Evolutionary conservation across 2,797 vertebrate genomes (phyloP).

Genomic region (Phyllotis vaccarum): DNA sequence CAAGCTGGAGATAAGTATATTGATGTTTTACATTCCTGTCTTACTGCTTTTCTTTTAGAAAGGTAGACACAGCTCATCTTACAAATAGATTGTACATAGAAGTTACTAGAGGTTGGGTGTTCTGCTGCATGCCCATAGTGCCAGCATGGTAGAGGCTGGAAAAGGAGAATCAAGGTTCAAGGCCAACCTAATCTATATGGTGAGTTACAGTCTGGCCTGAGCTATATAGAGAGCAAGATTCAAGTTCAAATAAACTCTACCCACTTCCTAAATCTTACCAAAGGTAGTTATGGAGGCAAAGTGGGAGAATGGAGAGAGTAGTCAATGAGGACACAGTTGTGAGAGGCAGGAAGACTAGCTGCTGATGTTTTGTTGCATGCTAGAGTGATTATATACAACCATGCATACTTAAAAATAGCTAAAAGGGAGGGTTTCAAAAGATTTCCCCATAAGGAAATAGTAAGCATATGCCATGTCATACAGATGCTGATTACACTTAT

Average conservation of each 20-base stretch:
- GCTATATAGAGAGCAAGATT: neutral
- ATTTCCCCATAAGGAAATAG: neutral
- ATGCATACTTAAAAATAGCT: neutral
- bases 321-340: neutral
- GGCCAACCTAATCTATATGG: neutral
- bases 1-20: neutral
- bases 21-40: neutral
- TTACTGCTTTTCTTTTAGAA: conserved; percentile 14
- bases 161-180: neutral
- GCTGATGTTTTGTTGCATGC: neutral
- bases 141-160: neutral
- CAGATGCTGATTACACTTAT: neutral
- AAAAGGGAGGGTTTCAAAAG: neutral
- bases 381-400: neutral
- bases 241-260: neutral
- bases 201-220: neutral
- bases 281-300: neutral
- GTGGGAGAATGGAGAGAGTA: neutral
- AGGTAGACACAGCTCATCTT: neutral
- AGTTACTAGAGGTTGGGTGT: neutral
- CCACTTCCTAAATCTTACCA: neutral
- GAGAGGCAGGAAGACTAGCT: neutral
- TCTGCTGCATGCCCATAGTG: neutral
- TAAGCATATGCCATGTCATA: too few species aligned
- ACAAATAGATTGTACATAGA: neutral